phyloP scores from a whole-genome alignment of 2,113 vertebrate genomes.

The Daphoenositta chrysoptera region DNA sequence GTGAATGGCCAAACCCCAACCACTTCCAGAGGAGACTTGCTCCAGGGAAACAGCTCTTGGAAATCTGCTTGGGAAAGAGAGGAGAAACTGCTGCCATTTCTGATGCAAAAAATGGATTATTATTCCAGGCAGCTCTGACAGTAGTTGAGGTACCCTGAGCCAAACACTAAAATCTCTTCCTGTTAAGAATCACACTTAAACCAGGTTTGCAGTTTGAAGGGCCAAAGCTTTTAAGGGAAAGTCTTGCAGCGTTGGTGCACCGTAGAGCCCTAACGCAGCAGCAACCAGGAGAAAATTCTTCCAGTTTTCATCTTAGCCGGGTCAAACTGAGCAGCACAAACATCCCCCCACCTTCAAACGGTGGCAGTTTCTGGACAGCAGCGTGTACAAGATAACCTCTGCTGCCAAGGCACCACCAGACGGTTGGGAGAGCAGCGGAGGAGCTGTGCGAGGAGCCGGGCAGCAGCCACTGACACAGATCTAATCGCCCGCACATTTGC shows the following conservation, averaged over 20 bases:
- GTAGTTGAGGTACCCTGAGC: background rate
- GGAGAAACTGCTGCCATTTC: background rate
- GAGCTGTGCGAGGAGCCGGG: accelerated
- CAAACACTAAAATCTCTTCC: background rate
- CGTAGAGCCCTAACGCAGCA: accelerated
- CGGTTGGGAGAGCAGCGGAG: background rate
- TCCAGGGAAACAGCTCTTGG: background rate
- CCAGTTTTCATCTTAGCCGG: background rate
- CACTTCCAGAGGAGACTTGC: accelerated
- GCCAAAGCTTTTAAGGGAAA: background rate
- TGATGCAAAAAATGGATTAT: background rate
- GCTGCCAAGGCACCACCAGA: background rate
- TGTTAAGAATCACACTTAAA: background rate
- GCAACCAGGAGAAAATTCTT: background rate
- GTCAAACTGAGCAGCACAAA: background rate
- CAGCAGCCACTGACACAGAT: background rate
- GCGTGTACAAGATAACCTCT: conserved; percentile 1
- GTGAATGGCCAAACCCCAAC: background rate
- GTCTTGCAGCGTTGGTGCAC: accelerated
- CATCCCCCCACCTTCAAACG: background rate
- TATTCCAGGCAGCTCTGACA: background rate
- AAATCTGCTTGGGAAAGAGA: background rate
- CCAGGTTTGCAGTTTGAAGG: background rate
- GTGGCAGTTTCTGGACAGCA: conserved; percentile 26
- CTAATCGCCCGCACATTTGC: background rate